Evolutionary conservation across 2,113 vertebrate genomes (phyloP).

Genomic region (Lepus timidus): DNA sequence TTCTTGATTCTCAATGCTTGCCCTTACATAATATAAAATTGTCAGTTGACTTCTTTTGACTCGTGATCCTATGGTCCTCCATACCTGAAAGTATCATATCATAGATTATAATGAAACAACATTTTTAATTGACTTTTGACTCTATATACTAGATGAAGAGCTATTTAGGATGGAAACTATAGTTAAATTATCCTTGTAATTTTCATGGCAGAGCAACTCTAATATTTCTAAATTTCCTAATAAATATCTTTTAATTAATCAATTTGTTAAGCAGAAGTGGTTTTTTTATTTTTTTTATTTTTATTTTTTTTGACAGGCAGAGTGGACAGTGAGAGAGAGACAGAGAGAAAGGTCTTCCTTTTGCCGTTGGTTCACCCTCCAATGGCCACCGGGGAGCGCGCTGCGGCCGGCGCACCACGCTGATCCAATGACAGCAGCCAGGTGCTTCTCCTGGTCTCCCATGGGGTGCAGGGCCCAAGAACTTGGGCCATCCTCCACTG

Average conservation of each 20-base stretch:
- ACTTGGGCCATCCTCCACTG: no score
- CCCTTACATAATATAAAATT: not conserved
- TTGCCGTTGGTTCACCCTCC: no score
- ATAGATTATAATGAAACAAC: not conserved
- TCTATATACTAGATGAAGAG: not conserved
- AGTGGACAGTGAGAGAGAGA: no score
- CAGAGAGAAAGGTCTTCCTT: no score
- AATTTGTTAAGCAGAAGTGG: not conserved
- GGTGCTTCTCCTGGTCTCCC: no score
- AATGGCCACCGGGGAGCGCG: no score
- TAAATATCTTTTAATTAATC: not conserved
- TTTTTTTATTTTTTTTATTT: no score
- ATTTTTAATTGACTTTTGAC: not conserved
- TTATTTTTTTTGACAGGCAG: no score
- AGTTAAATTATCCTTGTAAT: conserved; percentile 1
- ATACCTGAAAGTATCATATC: not conserved
- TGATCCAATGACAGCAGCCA: no score
- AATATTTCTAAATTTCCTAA: not conserved
- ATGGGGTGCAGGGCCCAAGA: no score
- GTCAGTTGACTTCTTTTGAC: not conserved
- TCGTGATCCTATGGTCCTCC: not conserved
- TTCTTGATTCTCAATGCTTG: not conserved
- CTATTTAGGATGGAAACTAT: not conserved
- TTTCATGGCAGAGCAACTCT: not conserved
- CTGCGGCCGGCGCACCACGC: no score